Percentiles rank a stretch among this genome's conserved stretches.
Evolutionary conservation across 1,140 invertebrate species (phyloP).

Genomic region (Laupala kohalensis): DNA sequence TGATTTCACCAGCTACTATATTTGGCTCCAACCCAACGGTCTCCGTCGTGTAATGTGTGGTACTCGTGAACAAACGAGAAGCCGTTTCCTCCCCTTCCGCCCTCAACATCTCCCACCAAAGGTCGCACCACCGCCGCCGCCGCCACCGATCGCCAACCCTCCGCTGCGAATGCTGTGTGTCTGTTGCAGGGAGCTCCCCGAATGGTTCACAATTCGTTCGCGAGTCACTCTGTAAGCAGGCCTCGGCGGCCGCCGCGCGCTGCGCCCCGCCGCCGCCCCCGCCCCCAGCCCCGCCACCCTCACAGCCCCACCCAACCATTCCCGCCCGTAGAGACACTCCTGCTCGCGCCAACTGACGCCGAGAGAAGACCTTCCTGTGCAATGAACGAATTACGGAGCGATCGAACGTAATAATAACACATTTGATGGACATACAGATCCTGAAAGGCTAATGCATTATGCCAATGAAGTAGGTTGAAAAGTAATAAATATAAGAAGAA

Average conservation of each 20-base stretch:
- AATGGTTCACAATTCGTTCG: slow-evolving; percentile 61
- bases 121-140: not conserved
- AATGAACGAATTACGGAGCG: too few relatives aligned
- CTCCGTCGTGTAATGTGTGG: too few relatives aligned
- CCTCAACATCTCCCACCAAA: not conserved
- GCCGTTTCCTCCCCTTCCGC: not conserved
- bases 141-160: slow-evolving; percentile 18
- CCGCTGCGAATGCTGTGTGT: slow-evolving; percentile 33
- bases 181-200: slow-evolving; percentile 59
- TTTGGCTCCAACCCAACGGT: too few relatives aligned
- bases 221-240: slow-evolving; percentile 57
- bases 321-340: too few relatives aligned
- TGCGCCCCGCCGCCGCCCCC: not conserved
- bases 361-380: too few relatives aligned
- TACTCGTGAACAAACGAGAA: too few relatives aligned
- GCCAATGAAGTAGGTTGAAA: too few relatives aligned
- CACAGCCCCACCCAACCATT: not conserved
- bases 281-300: not conserved
- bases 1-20: too few relatives aligned
- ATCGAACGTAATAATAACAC: too few relatives aligned
- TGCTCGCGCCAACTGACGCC: not conserved
- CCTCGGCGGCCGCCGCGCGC: not conserved
- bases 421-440: too few relatives aligned
- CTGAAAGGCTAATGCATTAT: too few relatives aligned
- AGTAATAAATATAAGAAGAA: too few relatives aligned